phyloP scores from a whole-genome alignment of 2,888 invertebrate genomes.

The Caenorhabditis doughertyi region DNA sequence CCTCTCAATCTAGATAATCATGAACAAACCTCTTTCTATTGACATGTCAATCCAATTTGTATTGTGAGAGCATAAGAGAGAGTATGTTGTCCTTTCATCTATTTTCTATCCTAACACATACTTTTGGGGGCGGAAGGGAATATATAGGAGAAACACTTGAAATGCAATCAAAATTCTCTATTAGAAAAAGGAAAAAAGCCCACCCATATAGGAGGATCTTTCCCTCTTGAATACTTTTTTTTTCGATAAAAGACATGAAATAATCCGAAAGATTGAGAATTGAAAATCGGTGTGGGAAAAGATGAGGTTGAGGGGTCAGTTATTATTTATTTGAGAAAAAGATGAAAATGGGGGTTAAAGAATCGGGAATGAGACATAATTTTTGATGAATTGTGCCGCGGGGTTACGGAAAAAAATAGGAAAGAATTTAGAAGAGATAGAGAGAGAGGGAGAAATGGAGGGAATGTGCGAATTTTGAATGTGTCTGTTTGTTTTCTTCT shows the following conservation, averaged over 20 bases:
- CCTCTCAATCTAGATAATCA: constrained; percentile 18
- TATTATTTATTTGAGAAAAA: constrained; percentile 51
- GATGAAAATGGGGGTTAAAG: constrained; percentile 6
- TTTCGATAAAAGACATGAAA: neutral
- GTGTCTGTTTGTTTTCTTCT: constrained; percentile 56
- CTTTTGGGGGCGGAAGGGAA: constrained; percentile 24
- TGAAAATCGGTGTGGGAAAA: constrained; percentile 44
- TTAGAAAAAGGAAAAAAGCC: constrained; percentile 6
- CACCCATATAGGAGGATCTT: constrained; percentile 23
- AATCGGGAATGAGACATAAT: constrained; percentile 45
- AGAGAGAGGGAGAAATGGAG: neutral
- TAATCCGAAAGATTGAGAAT: constrained; percentile 16
- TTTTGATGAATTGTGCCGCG: constrained; percentile 58
- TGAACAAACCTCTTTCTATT: constrained; percentile 14
- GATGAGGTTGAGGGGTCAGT: constrained; percentile 20
- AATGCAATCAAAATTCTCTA: constrained; percentile 55
- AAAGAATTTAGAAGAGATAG: neutral
- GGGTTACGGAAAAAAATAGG: constrained; percentile 12
- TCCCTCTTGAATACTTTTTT: constrained; percentile 7
- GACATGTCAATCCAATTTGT: constrained; percentile 32
- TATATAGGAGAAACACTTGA: constrained; percentile 41
- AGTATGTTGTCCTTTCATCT: constrained; percentile 27
- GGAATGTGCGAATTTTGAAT: constrained; percentile 55
- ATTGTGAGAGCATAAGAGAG: constrained; percentile 1
- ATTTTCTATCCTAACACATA: constrained; percentile 24